Conservation (phyloP, 2,797 vertebrate species). For the Ambastaia sidthimunki region DNA sequence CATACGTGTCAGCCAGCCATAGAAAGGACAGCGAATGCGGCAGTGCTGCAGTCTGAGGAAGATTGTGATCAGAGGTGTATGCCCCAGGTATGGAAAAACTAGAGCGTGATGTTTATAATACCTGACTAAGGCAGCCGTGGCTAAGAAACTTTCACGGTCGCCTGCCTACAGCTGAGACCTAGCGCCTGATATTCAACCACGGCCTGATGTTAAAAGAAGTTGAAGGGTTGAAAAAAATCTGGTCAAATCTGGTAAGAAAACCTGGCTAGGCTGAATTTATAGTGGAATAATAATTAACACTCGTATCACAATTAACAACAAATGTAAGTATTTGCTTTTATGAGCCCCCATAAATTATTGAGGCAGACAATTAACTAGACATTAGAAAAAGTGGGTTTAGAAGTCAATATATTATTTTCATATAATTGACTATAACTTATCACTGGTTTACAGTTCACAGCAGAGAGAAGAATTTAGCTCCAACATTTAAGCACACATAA, state of each 20-base stretch:
- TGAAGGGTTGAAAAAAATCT: not conserved
- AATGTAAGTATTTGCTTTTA: too few species aligned
- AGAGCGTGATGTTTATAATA: conserved; percentile 37
- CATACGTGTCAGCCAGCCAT: not conserved
- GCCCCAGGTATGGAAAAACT: conserved; percentile 44
- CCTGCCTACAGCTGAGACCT: conserved; percentile 32
- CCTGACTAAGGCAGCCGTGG: conserved; percentile 25
- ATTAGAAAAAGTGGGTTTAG: too few species aligned
- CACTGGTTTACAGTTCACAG: not conserved
- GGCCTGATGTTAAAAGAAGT: conserved; percentile 9
- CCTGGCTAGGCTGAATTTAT: not conserved
- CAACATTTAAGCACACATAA: too few species aligned
- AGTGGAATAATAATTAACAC: too few species aligned
- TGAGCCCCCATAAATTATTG: too few species aligned
- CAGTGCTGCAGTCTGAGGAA: conserved; percentile 18
- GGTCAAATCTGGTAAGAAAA: not conserved
- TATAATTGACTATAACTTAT: not conserved
- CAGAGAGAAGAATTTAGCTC: too few species aligned
- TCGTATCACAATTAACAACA: too few species aligned
- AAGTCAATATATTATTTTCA: not conserved
- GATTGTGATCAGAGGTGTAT: conserved; percentile 37
- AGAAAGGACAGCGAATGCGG: conserved; percentile 27
- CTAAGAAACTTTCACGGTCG: conserved; percentile 42
- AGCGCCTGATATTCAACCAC: conserved; percentile 3
- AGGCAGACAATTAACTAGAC: too few species aligned